Percentiles rank a stretch among this genome's conserved stretches.
These are phyloP conservation scores for Hypotaenidia philippensis DNA, from an alignment of 2,797 vertebrate species.

Conservation along the genomic window DNA sequence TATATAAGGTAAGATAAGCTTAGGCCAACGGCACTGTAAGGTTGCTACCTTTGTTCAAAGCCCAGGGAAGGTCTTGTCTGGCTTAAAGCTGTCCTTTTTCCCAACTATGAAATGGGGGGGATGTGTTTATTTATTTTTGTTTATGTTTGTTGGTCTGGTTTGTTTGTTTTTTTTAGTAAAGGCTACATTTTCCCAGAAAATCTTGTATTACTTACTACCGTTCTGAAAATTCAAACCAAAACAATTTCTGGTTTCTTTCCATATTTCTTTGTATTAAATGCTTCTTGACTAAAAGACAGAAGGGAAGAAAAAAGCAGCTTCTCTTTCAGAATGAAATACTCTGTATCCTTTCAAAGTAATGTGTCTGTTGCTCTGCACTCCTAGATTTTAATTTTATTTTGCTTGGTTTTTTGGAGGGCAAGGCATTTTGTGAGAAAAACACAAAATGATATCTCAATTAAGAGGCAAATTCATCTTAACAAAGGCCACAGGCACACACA, in stretches of 20 bases:
- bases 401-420: not conserved
- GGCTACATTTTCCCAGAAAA: not conserved
- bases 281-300: not conserved
- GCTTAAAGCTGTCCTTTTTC: not conserved
- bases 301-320: not conserved
- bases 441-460: not conserved
- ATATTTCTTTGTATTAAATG: not conserved
- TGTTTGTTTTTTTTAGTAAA: not conserved
- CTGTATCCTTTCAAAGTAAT: not conserved
- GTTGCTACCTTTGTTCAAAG: not conserved
- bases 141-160: no score
- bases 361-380: not conserved
- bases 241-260: not conserved
- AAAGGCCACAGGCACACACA: not conserved
- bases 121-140: not conserved
- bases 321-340: not conserved
- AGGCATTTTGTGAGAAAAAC: not conserved
- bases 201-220: not conserved
- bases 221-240: not conserved
- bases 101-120: rapidly evolving
- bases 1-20: not conserved
- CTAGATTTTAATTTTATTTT: not conserved
- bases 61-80: not conserved
- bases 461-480: not conserved
- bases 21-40: not conserved